Evolutionary conservation across 2,113 vertebrate species (phyloP).

Genomic region (Ia io): DNA sequence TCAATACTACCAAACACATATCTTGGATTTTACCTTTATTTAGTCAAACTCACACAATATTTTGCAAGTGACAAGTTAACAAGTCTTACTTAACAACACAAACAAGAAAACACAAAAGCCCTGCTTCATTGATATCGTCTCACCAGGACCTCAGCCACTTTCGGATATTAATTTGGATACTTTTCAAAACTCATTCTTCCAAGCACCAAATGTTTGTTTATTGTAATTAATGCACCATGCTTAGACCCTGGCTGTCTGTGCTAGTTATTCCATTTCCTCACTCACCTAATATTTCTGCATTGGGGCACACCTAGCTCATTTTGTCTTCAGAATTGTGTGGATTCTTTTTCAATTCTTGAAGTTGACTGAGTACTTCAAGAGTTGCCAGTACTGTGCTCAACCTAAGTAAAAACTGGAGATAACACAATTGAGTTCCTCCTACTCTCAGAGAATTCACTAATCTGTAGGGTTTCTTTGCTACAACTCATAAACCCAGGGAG

Average conservation of each 20-base stretch:
- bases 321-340: background rate
- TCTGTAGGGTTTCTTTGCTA: background rate
- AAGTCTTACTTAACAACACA: background rate
- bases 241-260: background rate
- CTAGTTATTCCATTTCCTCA: background rate
- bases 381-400: background rate
- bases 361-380: background rate
- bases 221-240: background rate
- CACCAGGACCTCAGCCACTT: background rate
- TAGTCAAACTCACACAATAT: background rate
- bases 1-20: background rate
- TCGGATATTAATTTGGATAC: background rate
- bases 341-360: background rate
- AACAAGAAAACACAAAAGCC: background rate
- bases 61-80: background rate
- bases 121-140: background rate
- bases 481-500: background rate
- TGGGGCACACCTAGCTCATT: background rate
- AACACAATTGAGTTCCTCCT: background rate
- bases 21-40: background rate
- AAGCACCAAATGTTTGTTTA: background rate
- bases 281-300: background rate
- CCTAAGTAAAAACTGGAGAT: background rate
- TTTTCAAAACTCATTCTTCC: conserved; percentile 1
- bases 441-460: background rate